phyloP scores from a whole-genome alignment of 2,113 vertebrate species.

The Charadrius vociferus region DNA sequence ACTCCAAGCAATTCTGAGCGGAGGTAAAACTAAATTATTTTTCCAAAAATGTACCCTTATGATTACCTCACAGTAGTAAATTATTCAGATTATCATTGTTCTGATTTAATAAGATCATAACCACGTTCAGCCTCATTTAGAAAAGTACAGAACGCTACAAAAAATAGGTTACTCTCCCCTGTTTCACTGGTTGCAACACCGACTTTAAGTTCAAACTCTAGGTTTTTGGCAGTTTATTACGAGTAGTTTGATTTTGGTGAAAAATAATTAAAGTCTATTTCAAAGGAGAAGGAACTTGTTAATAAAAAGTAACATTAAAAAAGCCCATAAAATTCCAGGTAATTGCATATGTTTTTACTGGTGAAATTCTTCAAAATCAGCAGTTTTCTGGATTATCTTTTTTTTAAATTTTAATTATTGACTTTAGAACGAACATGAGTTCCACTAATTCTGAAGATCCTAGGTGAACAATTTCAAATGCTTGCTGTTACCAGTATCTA shows the following conservation, averaged over 20 bases:
- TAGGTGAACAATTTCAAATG: background rate
- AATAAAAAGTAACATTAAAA: background rate
- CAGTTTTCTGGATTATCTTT: background rate
- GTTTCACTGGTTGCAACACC: background rate
- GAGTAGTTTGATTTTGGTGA: background rate
- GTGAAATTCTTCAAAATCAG: background rate
- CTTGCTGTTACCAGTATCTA: background rate
- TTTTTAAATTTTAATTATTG: background rate
- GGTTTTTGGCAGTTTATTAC: background rate
- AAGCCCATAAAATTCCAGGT: background rate
- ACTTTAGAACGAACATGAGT: background rate
- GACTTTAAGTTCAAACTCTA: background rate
- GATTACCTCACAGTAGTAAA: background rate
- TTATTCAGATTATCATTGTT: constrained; percentile 39
- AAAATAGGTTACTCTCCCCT: background rate
- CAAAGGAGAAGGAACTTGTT: background rate
- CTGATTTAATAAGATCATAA: constrained; percentile 37
- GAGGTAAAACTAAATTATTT: background rate
- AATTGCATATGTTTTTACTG: background rate
- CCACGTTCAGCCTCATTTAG: background rate
- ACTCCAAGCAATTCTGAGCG: background rate
- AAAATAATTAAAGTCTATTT: background rate
- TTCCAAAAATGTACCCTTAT: background rate
- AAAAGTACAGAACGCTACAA: background rate
- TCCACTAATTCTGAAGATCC: background rate